A percentile compares a stretch with the other conserved stretches of the same genome.
Evolutionary conservation across 2,113 vertebrate species (phyloP).

Genomic region (Clarias batrachus): DNA sequence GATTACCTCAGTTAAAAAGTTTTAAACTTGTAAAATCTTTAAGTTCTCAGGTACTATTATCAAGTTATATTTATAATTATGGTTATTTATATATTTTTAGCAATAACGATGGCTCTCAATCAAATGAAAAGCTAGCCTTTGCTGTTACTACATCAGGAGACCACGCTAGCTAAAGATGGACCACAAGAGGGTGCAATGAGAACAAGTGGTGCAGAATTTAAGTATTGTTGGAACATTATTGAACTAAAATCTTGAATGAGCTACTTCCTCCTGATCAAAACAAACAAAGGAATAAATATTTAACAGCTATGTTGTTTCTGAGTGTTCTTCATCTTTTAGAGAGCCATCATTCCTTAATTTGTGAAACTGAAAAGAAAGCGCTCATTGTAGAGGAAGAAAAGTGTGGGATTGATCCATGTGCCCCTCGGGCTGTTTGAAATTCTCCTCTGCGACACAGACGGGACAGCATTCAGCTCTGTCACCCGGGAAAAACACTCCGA

Average conservation of each 20-base stretch:
- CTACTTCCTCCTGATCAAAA: background rate
- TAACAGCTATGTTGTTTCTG: background rate
- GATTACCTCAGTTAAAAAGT: background rate
- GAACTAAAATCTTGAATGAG: slow-evolving; percentile 1
- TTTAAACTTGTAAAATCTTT: background rate
- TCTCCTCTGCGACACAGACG: slow-evolving; percentile 46
- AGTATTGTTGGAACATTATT: background rate
- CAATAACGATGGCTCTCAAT: background rate
- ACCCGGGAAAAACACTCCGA: slow-evolving; percentile 50
- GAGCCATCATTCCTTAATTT: background rate
- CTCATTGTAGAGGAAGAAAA: background rate
- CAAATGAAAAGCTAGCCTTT: background rate
- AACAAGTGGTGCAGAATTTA: background rate
- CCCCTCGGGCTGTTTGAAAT: slow-evolving; percentile 56
- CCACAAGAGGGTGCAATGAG: slow-evolving; percentile 22
- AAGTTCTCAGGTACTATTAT: background rate
- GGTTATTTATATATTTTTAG: background rate
- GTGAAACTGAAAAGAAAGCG: slow-evolving; percentile 6
- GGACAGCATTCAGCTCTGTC: slow-evolving; percentile 43
- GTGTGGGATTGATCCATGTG: slow-evolving; percentile 29
- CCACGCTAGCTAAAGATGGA: background rate
- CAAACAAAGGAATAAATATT: background rate
- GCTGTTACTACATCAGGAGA: background rate
- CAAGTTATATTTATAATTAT: background rate
- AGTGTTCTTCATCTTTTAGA: background rate